These are phyloP conservation scores for Cordilura impudica DNA, from an alignment of 2,888 invertebrate species.

Conservation along the genomic window DNA sequence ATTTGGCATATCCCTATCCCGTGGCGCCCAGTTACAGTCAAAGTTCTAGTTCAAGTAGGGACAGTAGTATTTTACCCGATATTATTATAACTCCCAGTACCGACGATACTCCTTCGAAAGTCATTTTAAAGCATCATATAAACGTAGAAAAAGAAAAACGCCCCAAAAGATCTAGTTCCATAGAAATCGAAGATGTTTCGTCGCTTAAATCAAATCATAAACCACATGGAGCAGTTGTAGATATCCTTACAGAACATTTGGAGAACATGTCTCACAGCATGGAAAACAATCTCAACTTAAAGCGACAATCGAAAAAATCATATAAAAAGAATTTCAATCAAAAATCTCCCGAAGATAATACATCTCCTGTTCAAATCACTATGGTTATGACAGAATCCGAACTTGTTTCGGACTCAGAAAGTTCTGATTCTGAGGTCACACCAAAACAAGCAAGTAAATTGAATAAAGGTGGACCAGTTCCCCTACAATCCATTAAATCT, in stretches of 20 bases:
- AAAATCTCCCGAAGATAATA: conserved; percentile 72
- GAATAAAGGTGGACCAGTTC: conserved; percentile 59
- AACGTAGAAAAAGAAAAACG: conserved; percentile 68
- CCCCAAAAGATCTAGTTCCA: conserved; percentile 66
- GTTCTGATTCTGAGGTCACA: conserved; percentile 60
- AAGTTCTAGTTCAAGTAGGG: conserved; percentile 68
- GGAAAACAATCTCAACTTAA: conserved; percentile 69
- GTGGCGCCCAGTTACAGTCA: conserved; percentile 70
- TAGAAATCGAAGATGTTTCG: conserved; percentile 69
- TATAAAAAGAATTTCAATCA: conserved; percentile 69
- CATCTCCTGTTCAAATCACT: conserved; percentile 64
- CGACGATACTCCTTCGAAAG: conserved; percentile 73
- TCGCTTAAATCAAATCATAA: conserved; percentile 34
- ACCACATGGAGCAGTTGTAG: conserved; percentile 70
- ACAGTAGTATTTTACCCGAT: conserved; percentile 74
- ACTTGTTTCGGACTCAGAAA: conserved; percentile 36
- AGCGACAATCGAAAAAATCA: conserved; percentile 71
- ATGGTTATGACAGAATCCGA: conserved; percentile 23
- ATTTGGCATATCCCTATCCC: conserved; percentile 67
- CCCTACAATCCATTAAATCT: conserved; percentile 79
- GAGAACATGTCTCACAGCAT: conserved; percentile 70
- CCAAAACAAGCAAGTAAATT: conserved; percentile 66
- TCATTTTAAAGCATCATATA: conserved; percentile 70
- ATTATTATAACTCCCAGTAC: conserved; percentile 76
- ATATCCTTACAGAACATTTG: conserved; percentile 71